phyloP scores from a whole-genome alignment of 64 coral and sea anemone species.

The Stylophora pistillata region DNA sequence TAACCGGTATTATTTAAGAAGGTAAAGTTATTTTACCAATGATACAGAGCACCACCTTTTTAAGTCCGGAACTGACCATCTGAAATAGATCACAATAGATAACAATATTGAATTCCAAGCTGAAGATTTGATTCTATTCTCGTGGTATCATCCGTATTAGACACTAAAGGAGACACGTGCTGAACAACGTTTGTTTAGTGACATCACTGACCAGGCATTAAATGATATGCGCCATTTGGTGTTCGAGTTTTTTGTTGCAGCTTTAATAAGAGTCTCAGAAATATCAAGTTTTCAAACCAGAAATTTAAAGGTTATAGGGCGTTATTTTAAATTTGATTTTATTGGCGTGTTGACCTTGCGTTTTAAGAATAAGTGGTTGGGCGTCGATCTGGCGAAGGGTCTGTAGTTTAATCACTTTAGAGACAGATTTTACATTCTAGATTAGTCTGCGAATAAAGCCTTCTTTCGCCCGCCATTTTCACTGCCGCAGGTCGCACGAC shows the following conservation, averaged over 20 bases:
- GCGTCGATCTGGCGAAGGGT: neutral
- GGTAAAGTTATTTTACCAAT: slow-evolving; percentile 18
- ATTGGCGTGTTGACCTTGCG: neutral
- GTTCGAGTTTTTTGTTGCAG: neutral
- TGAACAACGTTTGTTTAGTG: neutral
- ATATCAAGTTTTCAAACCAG: neutral
- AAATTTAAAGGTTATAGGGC: neutral
- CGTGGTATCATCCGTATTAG: neutral
- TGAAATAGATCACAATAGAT: neutral
- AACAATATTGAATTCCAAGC: neutral
- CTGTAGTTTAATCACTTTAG: neutral
- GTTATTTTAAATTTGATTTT: neutral
- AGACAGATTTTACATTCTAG: neutral
- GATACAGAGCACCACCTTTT: slow-evolving; percentile 19
- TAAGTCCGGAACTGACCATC: neutral
- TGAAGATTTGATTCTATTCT: neutral
- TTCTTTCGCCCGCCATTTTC: neutral
- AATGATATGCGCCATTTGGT: neutral
- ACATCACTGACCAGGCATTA: neutral
- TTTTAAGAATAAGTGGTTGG: neutral
- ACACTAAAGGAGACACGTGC: neutral
- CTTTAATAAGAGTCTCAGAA: neutral
- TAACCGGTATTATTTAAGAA: slow-evolving; percentile 3
- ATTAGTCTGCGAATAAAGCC: neutral
- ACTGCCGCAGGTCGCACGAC: neutral